phyloP scores from a whole-genome alignment of 2,888 invertebrate species.

The Vannuccia rotundouncinata region DNA sequence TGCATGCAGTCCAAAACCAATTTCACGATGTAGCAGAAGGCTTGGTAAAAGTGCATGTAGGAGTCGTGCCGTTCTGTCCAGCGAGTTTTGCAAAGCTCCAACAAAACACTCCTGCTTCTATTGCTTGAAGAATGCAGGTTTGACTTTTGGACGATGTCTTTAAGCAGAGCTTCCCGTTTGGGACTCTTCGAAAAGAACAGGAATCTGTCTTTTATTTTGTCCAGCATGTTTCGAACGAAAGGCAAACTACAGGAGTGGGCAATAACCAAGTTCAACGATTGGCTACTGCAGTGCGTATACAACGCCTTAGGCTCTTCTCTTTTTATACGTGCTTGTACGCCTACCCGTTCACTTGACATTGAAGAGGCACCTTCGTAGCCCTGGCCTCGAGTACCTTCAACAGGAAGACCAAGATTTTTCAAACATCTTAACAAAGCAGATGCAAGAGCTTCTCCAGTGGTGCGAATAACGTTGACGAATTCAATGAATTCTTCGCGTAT shows the following conservation, averaged over 20 bases:
- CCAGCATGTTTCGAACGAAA: conserved; percentile 34
- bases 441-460: conserved; percentile 31
- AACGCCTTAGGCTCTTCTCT: background rate
- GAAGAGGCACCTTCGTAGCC: conserved; percentile 38
- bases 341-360: conserved; percentile 30
- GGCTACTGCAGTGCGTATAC: conserved; percentile 35
- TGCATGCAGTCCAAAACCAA: conserved; percentile 33
- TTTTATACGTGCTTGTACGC: conserved; percentile 22
- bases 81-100: conserved; percentile 39
- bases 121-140: background rate
- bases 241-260: conserved; percentile 7
- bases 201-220: conserved; percentile 35
- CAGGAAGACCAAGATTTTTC: conserved; percentile 7
- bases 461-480: conserved; percentile 16
- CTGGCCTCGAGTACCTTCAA: conserved; percentile 33
- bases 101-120: conserved; percentile 31
- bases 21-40: conserved; percentile 31
- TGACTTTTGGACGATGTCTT: background rate
- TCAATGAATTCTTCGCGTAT: conserved; percentile 36
- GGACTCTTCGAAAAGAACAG: conserved; percentile 37
- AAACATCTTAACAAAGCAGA: background rate
- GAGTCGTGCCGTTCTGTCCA: conserved; percentile 36
- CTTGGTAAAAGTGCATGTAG: conserved; percentile 38
- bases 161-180: conserved; percentile 31
- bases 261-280: conserved; percentile 31